Evolutionary conservation across 2,888 invertebrate genomes (phyloP).

Genomic region (Phorcus lineatus): DNA sequence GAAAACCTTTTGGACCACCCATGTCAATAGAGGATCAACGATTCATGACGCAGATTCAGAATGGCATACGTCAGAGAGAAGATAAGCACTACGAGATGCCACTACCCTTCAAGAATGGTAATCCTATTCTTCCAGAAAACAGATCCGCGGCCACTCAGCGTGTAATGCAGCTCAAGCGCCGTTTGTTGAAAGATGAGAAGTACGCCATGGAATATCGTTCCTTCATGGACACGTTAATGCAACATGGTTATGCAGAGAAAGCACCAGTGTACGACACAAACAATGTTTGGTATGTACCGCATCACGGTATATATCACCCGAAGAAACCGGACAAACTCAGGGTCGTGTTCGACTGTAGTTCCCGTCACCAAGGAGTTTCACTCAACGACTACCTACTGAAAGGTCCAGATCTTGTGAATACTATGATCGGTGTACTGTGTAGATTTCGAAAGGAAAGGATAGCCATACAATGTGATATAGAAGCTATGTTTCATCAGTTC

Average conservation of each 20-base stretch:
- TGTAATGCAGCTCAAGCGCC: not conserved
- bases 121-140: conserved; percentile 31
- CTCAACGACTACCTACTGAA: not conserved
- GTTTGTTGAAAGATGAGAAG: no score
- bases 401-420: not conserved
- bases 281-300: not conserved
- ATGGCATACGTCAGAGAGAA: not conserved
- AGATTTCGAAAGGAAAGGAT: not conserved
- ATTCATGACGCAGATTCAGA: not conserved
- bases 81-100: conserved; percentile 19
- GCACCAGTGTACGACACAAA: not conserved
- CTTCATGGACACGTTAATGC: no score
- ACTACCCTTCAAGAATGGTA: conserved; percentile 7
- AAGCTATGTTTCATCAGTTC: conserved; percentile 39
- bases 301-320: not conserved
- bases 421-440: not conserved
- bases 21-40: not conserved
- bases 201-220: no score
- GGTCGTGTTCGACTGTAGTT: not conserved
- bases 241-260: no score
- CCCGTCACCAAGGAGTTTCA: not conserved
- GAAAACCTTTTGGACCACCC: no score
- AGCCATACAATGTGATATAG: conserved; percentile 42
- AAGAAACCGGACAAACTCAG: not conserved
- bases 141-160: conserved; percentile 18